These are phyloP conservation scores for Channa maculata DNA, from an alignment of 2,113 vertebrate species.

Conservation along the genomic window DNA sequence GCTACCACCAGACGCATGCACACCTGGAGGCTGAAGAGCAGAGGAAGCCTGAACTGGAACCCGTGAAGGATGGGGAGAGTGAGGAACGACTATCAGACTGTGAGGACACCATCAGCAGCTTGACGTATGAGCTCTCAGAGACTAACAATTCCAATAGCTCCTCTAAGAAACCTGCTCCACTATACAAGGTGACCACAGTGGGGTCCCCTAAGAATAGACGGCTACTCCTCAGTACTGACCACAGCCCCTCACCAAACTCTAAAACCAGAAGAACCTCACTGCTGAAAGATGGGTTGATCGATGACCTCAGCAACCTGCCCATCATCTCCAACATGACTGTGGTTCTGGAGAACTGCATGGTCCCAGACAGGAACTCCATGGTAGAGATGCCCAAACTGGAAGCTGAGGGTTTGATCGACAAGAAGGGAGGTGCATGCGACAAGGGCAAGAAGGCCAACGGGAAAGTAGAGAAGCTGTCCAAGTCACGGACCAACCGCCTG, in stretches of 20 bases:
- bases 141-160: slow-evolving; percentile 81
- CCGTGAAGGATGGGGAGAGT: slow-evolving; percentile 83
- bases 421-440: slow-evolving; percentile 86
- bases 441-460: slow-evolving; percentile 91
- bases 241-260: slow-evolving; percentile 81
- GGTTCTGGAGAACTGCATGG: slow-evolving; percentile 91
- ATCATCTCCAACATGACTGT: slow-evolving; percentile 97
- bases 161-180: slow-evolving; percentile 87
- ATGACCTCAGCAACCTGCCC: slow-evolving; percentile 91
- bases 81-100: slow-evolving; percentile 97
- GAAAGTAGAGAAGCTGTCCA: slow-evolving; percentile 93
- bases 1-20: slow-evolving; percentile 98
- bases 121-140: slow-evolving; percentile 90
- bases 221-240: slow-evolving; percentile 88
- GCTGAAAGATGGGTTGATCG: slow-evolving; percentile 90
- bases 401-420: slow-evolving; percentile 95
- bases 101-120: slow-evolving; percentile 88
- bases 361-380: slow-evolving; percentile 86
- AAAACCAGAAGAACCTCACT: slow-evolving; percentile 92
- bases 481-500: slow-evolving; percentile 91
- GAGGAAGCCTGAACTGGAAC: slow-evolving; percentile 93
- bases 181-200: slow-evolving; percentile 87
- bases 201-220: slow-evolving; percentile 92
- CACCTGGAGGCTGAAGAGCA: slow-evolving; percentile 91
- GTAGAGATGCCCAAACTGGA: slow-evolving; percentile 98